Conservation (phyloP, 2,113 vertebrate species). For the Cinclus cinclus region DNA sequence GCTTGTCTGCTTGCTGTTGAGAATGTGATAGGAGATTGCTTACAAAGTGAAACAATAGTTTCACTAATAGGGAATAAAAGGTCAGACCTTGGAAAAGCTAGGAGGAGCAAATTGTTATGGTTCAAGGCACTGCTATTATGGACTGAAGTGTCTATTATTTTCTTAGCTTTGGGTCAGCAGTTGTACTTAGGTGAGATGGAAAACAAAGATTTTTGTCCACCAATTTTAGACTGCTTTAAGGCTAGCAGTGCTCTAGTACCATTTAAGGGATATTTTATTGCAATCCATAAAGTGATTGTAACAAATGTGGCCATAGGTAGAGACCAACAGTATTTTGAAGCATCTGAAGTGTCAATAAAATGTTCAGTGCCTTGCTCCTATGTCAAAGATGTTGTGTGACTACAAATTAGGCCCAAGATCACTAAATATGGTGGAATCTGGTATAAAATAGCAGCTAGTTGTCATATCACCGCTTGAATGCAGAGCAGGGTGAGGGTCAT, state of each 20-base stretch:
- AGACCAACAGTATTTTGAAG: not conserved
- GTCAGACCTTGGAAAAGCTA: not conserved
- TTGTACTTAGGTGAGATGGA: not conserved
- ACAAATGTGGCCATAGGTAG: fast-evolving
- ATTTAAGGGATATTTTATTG: not conserved
- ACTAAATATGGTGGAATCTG: not conserved
- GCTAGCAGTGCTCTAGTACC: not conserved
- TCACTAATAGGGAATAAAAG: not conserved
- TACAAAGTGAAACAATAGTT: not conserved
- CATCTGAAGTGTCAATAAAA: not conserved
- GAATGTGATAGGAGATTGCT: not conserved
- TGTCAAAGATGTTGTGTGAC: not conserved
- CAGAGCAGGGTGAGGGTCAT: not conserved
- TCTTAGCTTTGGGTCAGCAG: not conserved
- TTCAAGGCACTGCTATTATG: not conserved
- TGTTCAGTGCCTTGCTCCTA: not conserved
- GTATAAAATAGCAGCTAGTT: not conserved
- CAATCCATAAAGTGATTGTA: not conserved
- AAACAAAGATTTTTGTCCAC: not conserved
- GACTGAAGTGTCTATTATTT: not conserved
- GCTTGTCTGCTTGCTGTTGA: not conserved
- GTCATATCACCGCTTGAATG: not conserved
- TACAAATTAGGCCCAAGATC: not conserved
- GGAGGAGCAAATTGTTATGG: not conserved
- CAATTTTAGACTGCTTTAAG: not conserved